Base-by-base conservation (phyloP, 2,797 vertebrate genomes). In the Microtus agrestis region DNA sequence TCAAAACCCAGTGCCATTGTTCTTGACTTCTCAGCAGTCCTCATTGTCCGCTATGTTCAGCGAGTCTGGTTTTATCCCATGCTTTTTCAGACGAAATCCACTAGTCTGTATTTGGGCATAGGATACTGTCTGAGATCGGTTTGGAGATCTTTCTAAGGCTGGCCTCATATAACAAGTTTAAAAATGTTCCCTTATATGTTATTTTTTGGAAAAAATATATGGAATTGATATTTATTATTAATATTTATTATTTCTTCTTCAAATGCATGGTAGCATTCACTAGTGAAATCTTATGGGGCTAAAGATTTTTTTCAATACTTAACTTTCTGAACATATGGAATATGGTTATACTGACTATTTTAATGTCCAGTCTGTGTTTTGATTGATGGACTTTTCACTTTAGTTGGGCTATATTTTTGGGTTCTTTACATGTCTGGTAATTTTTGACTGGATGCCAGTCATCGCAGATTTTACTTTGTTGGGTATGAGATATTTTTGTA, bases 401-500 rank as follows among this genome's bases (percentile, higher is more conserved):
- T 15, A 84, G 25, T 61, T 88, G 29, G 63, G 43, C 11, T 92
- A 5, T 87, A 80, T 84, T 95, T 91, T 85, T 74, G 34, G 54
- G 91, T 93, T 89, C 67, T 96, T 91, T 93, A 19, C 21, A 74
- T 78, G 67, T 14, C 54, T 94, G 25, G 11, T 85, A 67, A 95
- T 93, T 94, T 96, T 93, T 96, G 5, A 91, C 87, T 84, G 46
- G 8, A 92, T 48, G 79, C 78, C 91, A 95, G 51, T 91, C 65
- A 78, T 46, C 89, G 11, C 6, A 89, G 81, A 86, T 89, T 96
- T 93, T 94, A 79, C 54, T 85, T 96, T 94, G 25, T 85, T 31
- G 9, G 14, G 65, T 93, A 80, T 13, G 78, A 94, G 82, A 82
- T 89, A 86, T 67, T 93, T 97, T 90, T 87, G 1, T 90, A 80